These are phyloP conservation scores for Garra rufa DNA, from an alignment of 2,113 vertebrate species.

Conservation along the genomic window DNA sequence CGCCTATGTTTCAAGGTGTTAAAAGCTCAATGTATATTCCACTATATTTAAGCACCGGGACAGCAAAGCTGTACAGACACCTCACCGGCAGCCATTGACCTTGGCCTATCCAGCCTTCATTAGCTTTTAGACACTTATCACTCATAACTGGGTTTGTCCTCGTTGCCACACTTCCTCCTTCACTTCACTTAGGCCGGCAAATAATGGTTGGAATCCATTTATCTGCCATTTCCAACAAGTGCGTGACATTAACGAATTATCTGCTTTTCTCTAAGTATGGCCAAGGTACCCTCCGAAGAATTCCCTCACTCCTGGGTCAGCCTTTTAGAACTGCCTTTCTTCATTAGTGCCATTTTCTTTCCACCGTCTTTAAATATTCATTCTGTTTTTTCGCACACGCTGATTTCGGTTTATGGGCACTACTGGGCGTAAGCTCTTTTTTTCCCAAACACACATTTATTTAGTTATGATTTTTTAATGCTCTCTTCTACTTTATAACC, in stretches of 20 bases:
- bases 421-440: slow-evolving; percentile 72
- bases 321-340: slow-evolving; percentile 73
- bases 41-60: slow-evolving; percentile 80
- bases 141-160: slow-evolving; percentile 84
- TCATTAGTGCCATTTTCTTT: slow-evolving; percentile 74
- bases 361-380: slow-evolving; percentile 82
- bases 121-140: slow-evolving; percentile 88
- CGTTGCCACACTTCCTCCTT: slow-evolving; percentile 78
- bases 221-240: slow-evolving; percentile 86
- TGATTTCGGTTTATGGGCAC: slow-evolving; percentile 74
- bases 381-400: slow-evolving; percentile 66
- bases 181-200: slow-evolving; percentile 83
- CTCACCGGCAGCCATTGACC: slow-evolving; percentile 80
- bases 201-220: slow-evolving; percentile 87
- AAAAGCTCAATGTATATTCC: slow-evolving; percentile 84
- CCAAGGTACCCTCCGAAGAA: slow-evolving; percentile 80
- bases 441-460: slow-evolving; percentile 78
- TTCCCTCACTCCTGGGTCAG: slow-evolving; percentile 75
- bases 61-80: slow-evolving; percentile 76
- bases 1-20: slow-evolving; percentile 83
- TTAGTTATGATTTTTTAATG: slow-evolving; percentile 81
- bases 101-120: slow-evolving; percentile 83
- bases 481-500: slow-evolving; percentile 76
- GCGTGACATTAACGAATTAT: slow-evolving; percentile 85
- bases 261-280: slow-evolving; percentile 83